Percentiles rank a stretch among this genome's conserved stretches.
Evolutionary conservation across 2,888 invertebrate genomes (phyloP).

Genomic region (Dicycla oo): DNA sequence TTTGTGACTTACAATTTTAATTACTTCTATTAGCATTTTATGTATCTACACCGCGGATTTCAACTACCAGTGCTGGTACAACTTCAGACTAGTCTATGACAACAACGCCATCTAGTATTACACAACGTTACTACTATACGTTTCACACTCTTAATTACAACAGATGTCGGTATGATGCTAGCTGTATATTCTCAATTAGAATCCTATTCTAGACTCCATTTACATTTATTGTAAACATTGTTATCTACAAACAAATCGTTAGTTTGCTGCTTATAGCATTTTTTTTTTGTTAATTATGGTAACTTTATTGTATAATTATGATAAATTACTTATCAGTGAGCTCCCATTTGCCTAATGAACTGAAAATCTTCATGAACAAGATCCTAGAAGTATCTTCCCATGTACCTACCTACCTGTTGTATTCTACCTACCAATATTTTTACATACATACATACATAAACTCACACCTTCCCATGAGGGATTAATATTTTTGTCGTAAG

Average conservation of each 20-base stretch:
- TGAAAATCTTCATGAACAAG: neutral
- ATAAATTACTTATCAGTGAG: neutral
- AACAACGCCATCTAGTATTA: constrained; percentile 71
- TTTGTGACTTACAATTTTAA: constrained; percentile 55
- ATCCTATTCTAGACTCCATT: neutral
- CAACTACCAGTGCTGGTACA: neutral
- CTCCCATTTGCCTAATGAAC: constrained; percentile 4
- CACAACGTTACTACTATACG: neutral
- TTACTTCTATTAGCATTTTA: constrained; percentile 35
- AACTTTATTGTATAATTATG: neutral
- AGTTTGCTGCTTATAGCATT: neutral
- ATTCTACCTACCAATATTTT: neutral
- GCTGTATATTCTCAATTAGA: constrained; percentile 2
- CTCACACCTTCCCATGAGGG: no score
- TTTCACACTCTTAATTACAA: constrained; percentile 10
- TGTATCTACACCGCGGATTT: constrained; percentile 27
- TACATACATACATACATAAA: no score
- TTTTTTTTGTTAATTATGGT: neutral
- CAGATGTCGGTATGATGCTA: constrained; percentile 69
- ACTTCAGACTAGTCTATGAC: neutral
- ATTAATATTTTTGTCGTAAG: neutral
- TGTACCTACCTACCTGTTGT: no score
- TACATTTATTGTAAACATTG: neutral
- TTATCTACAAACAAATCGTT: neutral
- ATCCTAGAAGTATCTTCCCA: neutral